A percentile compares a stretch with the other conserved stretches of the same genome.
phyloP scores from a whole-genome alignment of 1,140 invertebrate genomes.

The Orius laevigatus region DNA sequence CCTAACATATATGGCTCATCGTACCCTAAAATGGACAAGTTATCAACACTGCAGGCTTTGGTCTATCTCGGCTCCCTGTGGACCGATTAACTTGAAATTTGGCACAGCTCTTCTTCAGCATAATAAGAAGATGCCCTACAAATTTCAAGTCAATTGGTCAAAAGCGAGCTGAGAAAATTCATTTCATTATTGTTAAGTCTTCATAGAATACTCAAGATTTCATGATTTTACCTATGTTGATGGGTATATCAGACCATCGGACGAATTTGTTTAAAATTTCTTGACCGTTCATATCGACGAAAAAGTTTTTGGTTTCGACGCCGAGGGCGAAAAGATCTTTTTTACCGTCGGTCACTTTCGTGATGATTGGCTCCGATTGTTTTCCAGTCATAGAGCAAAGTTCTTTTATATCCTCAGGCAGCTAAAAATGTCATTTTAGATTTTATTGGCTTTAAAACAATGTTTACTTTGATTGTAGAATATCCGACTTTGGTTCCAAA shows the following conservation, averaged over 20 bases:
- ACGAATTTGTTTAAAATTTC: slow-evolving; percentile 36
- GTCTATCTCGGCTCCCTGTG: too few relatives aligned
- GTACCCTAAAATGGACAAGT: slow-evolving; percentile 46
- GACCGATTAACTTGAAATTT: too few relatives aligned
- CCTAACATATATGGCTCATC: slow-evolving; percentile 82
- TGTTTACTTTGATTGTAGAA: slow-evolving; percentile 24
- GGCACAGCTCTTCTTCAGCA: too few relatives aligned
- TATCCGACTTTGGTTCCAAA: slow-evolving; percentile 75
- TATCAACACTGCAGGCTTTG: neutral
- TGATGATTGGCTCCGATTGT: slow-evolving; percentile 67
- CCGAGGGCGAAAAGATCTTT: slow-evolving; percentile 48
- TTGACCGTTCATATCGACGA: slow-evolving; percentile 58
- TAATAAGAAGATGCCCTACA: too few relatives aligned
- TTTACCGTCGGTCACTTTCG: slow-evolving; percentile 45
- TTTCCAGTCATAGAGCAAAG: slow-evolving; percentile 67
- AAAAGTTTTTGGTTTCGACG: slow-evolving; percentile 66
- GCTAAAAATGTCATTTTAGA: neutral
- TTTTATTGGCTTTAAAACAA: neutral
- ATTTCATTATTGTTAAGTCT: neutral
- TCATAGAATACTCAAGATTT: neutral
- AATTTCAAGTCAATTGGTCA: too few relatives aligned
- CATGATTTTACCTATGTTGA: slow-evolving; percentile 41
- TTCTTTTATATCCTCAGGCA: slow-evolving; percentile 28
- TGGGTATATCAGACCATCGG: slow-evolving; percentile 69
- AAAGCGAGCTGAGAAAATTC: too few relatives aligned